Base-by-base conservation (phyloP, 2,888 invertebrate species). In the Heliothis peltigera region DNA sequence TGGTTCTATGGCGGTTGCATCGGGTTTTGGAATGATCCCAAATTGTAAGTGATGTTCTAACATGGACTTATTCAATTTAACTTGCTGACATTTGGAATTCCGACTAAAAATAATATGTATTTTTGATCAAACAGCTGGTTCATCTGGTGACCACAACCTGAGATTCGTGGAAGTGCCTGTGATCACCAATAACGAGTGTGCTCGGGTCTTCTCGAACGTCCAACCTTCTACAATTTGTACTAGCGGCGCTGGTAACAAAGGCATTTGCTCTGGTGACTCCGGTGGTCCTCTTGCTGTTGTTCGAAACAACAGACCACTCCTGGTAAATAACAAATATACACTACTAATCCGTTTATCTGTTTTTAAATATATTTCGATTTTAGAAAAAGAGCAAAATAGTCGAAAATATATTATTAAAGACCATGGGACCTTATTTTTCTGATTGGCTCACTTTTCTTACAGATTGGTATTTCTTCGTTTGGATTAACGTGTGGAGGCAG, bases 191-290 rank as follows among this genome's bases (percentile, higher is more conserved):
- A 17, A 7, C 5, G 77, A 15, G 74, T 72, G 12, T 88, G 87
- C 72, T 59, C 63, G 1, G 0, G 66, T 6, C 63, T 90, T 84
- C 0, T 3, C 76, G 1, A 58, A 84, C 32, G 12, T 92, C 10
- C 85, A 83, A 7, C 10, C 70, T 4, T 78, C 81, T 35, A 87
- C 90, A 80, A 77, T 91, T 42, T 92, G 88, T 71, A 86, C 85
- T 57, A 89, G 88, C 39, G 86, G 87, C 0, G 15, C 76, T 18
- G 82, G 82, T 0, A 79, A 81, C 8, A 59, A 51, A 7, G 77
- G 84, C 55, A 81, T 81, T 3, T 92, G 92, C 74, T 53, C 72
- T 1, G 91, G 92, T 1, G 92, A 92, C 75, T 92, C 92, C 3
- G 91, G 92, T 2, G 91, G 92, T 5, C 92, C 92, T 15, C 84